Percentiles rank a stretch among this genome's conserved stretches.
Evolutionary conservation across 2,113 vertebrate species (phyloP).

Genomic region (Furnarius figulus): DNA sequence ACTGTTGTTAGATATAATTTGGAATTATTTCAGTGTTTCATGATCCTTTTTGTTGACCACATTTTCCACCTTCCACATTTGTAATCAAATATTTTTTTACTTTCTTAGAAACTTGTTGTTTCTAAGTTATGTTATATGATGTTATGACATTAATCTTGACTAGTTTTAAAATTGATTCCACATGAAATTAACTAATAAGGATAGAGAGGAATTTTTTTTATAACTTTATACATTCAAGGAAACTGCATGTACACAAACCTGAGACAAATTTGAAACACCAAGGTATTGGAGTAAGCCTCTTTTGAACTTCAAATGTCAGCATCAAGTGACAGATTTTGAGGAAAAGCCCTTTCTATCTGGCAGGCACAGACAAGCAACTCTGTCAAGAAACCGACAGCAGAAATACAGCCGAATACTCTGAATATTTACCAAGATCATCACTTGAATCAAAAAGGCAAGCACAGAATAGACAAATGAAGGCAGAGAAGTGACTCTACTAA

Average conservation of each 20-base stretch:
- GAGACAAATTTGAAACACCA: background rate
- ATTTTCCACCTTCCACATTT: background rate
- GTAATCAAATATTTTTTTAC: background rate
- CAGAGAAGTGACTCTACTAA: background rate
- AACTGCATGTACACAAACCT: background rate
- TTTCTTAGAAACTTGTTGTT: background rate
- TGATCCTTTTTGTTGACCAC: background rate
- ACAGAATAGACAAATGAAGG: background rate
- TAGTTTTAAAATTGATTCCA: background rate
- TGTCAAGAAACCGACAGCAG: background rate
- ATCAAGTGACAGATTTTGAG: background rate
- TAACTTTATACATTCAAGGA: background rate
- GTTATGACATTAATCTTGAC: background rate
- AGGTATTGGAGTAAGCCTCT: background rate
- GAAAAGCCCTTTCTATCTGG: background rate
- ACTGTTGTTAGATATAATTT: background rate
- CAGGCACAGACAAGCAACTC: background rate
- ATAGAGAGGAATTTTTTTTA: background rate
- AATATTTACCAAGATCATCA: background rate
- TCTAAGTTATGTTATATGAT: no score
- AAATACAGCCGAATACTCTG: background rate
- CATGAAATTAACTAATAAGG: background rate
- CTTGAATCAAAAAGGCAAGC: background rate
- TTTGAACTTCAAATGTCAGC: background rate
- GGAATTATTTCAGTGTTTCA: background rate